Percentiles rank a stretch among this genome's conserved stretches.
Evolutionary conservation across 2,797 vertebrate genomes (phyloP).

Genomic region (Eospalax fontanierii): DNA sequence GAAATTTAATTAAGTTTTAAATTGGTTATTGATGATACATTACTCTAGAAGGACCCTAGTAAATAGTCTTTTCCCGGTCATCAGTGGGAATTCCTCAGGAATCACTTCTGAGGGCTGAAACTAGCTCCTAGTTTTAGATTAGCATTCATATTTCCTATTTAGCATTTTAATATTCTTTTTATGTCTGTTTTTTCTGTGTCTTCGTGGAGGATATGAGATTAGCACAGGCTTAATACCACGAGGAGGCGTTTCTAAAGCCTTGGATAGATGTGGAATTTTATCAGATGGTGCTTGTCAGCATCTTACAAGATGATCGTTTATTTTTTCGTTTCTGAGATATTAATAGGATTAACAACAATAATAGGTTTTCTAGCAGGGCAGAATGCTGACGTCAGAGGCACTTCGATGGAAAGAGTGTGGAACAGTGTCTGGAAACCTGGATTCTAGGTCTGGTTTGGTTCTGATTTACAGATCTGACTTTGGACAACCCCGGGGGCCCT

Average conservation of each 20-base stretch:
- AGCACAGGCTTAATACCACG: not conserved
- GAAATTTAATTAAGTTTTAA: conserved; percentile 76
- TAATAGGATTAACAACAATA: not conserved
- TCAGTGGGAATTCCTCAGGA: conserved; percentile 57
- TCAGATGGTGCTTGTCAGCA: not conserved
- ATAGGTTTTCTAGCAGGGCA: not conserved
- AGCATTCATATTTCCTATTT: conserved; percentile 65
- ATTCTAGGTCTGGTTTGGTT: not conserved
- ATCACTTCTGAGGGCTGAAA: conserved; percentile 20
- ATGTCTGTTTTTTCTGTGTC: conserved; percentile 64
- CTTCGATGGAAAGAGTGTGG: not conserved
- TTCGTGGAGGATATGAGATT: not conserved
- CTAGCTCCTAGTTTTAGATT: conserved; percentile 74
- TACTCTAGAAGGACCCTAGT: conserved; percentile 54
- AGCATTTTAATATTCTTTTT: conserved; percentile 76
- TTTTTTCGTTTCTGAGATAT: conserved; percentile 60
- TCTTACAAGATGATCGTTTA: not conserved
- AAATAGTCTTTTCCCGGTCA: conserved; percentile 22
- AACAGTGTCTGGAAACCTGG: not conserved
- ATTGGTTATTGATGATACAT: conserved; percentile 67
- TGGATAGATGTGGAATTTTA: conserved; percentile 8
- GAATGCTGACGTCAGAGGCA: not conserved
- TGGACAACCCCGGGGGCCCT: not conserved
- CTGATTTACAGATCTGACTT: not conserved
- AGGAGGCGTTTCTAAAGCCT: conserved; percentile 43